These are phyloP conservation scores for Brachystomella parvula DNA, from an alignment of 1,140 invertebrate genomes.

Conservation along the genomic window DNA sequence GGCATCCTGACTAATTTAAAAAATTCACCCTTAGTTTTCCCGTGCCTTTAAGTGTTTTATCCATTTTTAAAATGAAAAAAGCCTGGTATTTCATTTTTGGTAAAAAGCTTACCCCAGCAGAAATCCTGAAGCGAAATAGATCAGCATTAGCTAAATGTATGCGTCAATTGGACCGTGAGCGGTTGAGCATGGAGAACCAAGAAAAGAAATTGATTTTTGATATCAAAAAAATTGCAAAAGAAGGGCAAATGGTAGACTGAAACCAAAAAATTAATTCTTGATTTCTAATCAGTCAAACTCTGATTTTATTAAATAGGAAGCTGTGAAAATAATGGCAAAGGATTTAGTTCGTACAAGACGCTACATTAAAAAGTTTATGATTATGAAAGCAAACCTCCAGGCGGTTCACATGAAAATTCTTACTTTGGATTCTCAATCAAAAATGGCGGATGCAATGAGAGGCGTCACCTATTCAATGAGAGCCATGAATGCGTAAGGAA, in stretches of 20 bases:
- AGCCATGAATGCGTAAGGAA: constrained; percentile 82
- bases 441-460: constrained; percentile 98
- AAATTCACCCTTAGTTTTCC: too few species aligned
- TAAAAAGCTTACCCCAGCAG: constrained; percentile 86
- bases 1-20: too few species aligned
- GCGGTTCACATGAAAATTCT: constrained; percentile 97
- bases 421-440: constrained; percentile 93
- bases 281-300: not conserved
- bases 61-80: not conserved
- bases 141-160: constrained; percentile 95
- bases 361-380: constrained; percentile 96
- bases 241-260: constrained; percentile 93
- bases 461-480: constrained; percentile 97
- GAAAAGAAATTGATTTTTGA: constrained; percentile 97
- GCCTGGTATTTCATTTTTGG: constrained; percentile 62
- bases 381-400: constrained; percentile 99
- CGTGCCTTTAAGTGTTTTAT: too few species aligned
- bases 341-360: constrained; percentile 91
- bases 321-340: constrained; percentile 99
- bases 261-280: not conserved
- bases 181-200: constrained; percentile 91
- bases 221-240: constrained; percentile 98
- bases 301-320: constrained; percentile 63
- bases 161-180: constrained; percentile 90
- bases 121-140: constrained; percentile 96